Conservation (phyloP, 2,888 invertebrate species). For the Thumatha senex region DNA sequence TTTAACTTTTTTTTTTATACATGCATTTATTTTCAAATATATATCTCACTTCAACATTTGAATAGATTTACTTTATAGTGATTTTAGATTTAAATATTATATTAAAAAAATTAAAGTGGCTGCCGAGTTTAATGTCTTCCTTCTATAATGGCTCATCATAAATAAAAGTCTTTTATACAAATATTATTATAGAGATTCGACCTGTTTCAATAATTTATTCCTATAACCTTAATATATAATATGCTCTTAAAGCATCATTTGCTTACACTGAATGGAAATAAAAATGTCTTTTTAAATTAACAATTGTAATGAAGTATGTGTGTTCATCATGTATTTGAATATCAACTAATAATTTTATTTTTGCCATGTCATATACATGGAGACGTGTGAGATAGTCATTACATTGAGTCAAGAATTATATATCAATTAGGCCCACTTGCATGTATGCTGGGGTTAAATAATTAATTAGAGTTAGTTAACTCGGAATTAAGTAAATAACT, state of each 20-base stretch:
- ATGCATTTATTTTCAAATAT: too few species aligned
- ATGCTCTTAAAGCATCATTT: background rate
- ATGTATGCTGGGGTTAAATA: too few species aligned
- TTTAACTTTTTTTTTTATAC: too few species aligned
- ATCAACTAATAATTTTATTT: too few species aligned
- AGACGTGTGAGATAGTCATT: too few species aligned
- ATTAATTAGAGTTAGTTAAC: too few species aligned
- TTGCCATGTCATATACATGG: too few species aligned
- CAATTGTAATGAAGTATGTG: constrained; percentile 7
- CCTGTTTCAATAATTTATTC: background rate
- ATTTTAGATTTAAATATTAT: background rate
- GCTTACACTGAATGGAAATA: constrained; percentile 17
- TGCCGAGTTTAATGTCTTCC: background rate
- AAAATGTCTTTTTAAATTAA: constrained; percentile 16
- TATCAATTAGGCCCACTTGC: too few species aligned
- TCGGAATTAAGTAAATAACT: too few species aligned
- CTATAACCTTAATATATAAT: background rate
- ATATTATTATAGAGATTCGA: constrained; percentile 1
- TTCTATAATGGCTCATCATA: background rate
- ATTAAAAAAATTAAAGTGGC: background rate
- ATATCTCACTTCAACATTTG: too few species aligned
- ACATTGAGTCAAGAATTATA: too few species aligned
- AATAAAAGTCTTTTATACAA: background rate
- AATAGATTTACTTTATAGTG: background rate
- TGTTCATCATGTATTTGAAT: too few species aligned